phyloP scores from a whole-genome alignment of 2,888 invertebrate species.

The Zygogramma bicolorata region DNA sequence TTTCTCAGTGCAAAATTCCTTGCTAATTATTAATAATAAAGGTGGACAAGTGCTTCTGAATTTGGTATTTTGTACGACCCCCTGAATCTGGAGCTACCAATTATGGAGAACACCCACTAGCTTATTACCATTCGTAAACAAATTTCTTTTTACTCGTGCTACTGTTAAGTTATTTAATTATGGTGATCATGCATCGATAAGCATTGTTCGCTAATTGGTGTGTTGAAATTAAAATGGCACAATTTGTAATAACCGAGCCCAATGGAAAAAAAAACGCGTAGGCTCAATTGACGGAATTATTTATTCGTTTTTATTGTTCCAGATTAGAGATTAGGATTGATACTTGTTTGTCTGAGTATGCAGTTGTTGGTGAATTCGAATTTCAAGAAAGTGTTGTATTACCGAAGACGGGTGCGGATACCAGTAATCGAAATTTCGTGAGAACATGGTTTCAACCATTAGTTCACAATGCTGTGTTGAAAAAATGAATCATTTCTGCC shows the following conservation, averaged over 20 bases:
- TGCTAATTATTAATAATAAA: too few species aligned
- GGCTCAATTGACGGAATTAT: not conserved
- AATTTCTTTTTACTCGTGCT: not conserved
- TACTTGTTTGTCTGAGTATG: not conserved
- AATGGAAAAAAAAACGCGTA: not conserved
- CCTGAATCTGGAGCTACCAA: not conserved
- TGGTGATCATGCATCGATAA: not conserved
- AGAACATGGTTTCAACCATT: too few species aligned
- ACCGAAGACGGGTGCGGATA: too few species aligned
- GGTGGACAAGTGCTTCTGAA: too few species aligned
- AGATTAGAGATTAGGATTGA: not conserved
- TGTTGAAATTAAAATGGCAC: not conserved
- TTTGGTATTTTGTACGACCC: not conserved
- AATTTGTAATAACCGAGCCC: conserved; percentile 9
- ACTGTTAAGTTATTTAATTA: not conserved
- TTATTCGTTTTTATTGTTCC: not conserved
- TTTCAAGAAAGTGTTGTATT: too few species aligned
- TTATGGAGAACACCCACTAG: not conserved
- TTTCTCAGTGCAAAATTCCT: too few species aligned
- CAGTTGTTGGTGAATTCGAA: not conserved
- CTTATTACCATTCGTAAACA: not conserved
- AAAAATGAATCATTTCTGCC: too few species aligned
- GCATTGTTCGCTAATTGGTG: conserved; percentile 8
- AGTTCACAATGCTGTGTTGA: too few species aligned
- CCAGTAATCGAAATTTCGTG: too few species aligned